Conservation (phyloP, 1,140 invertebrate species). For the Ceratosolen solmsi region DNA sequence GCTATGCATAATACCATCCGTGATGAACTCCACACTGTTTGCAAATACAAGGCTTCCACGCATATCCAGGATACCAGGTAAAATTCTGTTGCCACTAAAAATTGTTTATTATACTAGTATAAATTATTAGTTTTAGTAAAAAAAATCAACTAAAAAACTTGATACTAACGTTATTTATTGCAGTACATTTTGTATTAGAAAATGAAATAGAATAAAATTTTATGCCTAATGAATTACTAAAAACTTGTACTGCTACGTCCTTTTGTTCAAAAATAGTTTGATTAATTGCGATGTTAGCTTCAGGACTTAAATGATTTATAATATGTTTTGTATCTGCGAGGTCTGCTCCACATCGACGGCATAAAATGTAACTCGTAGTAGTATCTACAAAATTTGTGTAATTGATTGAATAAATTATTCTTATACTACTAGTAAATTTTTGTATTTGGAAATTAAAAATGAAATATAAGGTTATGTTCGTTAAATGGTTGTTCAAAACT, state of each 20-base stretch:
- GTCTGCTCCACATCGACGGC: slow-evolving; percentile 74
- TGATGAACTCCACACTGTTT: slow-evolving; percentile 67
- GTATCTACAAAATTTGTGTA: too few relatives aligned
- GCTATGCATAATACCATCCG: slow-evolving; percentile 74
- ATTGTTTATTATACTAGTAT: slow-evolving; percentile 15
- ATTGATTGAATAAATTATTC: slow-evolving; percentile 1
- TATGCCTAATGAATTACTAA: slow-evolving; percentile 73
- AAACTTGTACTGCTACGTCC: slow-evolving; percentile 72
- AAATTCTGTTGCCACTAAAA: slow-evolving; percentile 61
- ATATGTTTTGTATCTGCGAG: slow-evolving; percentile 72
- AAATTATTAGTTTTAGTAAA: neutral
- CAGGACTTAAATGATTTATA: slow-evolving; percentile 71
- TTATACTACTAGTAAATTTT: too few relatives aligned
- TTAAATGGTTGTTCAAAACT: neutral
- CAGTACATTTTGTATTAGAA: slow-evolving; percentile 72
- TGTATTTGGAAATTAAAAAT: too few relatives aligned
- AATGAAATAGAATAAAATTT: slow-evolving; percentile 72
- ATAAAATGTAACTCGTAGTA: slow-evolving; percentile 70
- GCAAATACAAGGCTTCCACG: slow-evolving; percentile 71
- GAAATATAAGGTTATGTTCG: neutral
- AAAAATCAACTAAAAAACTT: neutral
- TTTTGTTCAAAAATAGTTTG: slow-evolving; percentile 72
- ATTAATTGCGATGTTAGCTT: slow-evolving; percentile 66
- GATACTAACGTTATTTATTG: slow-evolving; percentile 60
- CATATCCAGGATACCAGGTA: slow-evolving; percentile 72